Conservation (phyloP, 2,888 invertebrate genomes). For the Ariolimax columbianus region DNA sequence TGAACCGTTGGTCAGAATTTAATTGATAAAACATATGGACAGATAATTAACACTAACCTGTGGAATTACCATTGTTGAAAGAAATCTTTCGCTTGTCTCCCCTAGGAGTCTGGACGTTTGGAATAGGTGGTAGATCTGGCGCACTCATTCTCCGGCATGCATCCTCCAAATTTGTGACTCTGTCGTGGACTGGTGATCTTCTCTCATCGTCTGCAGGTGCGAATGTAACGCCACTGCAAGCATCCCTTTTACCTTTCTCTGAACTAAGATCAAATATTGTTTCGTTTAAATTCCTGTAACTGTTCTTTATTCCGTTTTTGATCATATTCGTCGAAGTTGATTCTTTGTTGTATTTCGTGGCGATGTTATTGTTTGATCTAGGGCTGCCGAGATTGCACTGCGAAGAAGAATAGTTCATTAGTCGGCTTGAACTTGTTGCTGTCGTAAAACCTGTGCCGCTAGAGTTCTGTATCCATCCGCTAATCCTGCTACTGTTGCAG, state of each 20-base stretch:
- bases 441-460: not conserved
- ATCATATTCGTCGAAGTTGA: too few relatives aligned
- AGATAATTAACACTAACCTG: slow-evolving; percentile 13
- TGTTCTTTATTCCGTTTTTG: not conserved
- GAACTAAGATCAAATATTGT: slow-evolving; percentile 2
- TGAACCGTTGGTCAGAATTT: not conserved
- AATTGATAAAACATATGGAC: not conserved
- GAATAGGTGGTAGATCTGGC: slow-evolving; percentile 51
- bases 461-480: not conserved
- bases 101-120: not conserved
- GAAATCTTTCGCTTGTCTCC: slow-evolving; percentile 31
- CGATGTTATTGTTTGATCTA: too few relatives aligned
- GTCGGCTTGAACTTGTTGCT: not conserved
- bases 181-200: not conserved
- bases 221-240: not conserved
- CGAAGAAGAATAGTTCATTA: not conserved
- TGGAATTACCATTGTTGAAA: slow-evolving; percentile 2
- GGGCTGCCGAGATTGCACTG: not conserved
- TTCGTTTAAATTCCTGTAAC: not conserved
- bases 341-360: not conserved
- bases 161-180: not conserved
- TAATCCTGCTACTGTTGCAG: not conserved
- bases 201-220: not conserved
- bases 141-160: slow-evolving; percentile 36
- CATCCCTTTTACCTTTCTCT: not conserved